Base-by-base conservation (phyloP, 2,113 vertebrate genomes). In the Poecile atricapillus region DNA sequence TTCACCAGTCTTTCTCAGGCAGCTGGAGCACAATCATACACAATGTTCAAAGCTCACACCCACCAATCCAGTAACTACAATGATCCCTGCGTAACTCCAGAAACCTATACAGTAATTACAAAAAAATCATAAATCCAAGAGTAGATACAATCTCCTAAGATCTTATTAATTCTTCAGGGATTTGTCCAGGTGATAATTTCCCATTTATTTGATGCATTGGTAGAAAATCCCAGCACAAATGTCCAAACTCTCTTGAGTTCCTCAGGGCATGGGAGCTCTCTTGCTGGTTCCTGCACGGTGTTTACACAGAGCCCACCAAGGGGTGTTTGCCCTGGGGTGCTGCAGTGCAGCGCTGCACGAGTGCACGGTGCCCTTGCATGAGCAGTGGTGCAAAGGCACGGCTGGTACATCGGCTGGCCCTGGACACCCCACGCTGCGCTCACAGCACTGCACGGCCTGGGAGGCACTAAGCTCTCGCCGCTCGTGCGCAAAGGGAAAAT, bases 301-400 rank as follows among this genome's bases (percentile, higher is more conserved):
- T 60, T 80, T 46, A 30, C 30, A 18, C 17, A 35, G 47, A 68
- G 33, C 8, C 35, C 35, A 3, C 4, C n/a, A n/a, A 43, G 43
- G 14, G 43, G 14, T 44, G 52, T n/a, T 30, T 50, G 80, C 14
- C 39, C 11, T 1, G 5, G 10, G 20, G 18, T 15, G 55, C 83
- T 56, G 46, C 25, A 1, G 33, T 1, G 0, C 49, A 5, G 16
- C 1, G 1, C 41, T 41, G 44, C 49, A 24, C 1, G 0, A 2
- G 24, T 4, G 5, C 33, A 1, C 15, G 4, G 11, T 15, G 62
- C 71, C 52, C 15, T 67, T 46, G 35, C 46, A 24, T 22, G 9
- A 11, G 18, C 31, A 2, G n/a, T 11, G 28, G 9, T 4, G 27
- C 41, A 19, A 44, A 39, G 16, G 27, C 39, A 68, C 0, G 0